A percentile compares a stretch with the other conserved stretches of the same genome.
These are phyloP conservation scores for Noturus placidus DNA, from an alignment of 2,113 vertebrate species.

Conservation along the genomic window DNA sequence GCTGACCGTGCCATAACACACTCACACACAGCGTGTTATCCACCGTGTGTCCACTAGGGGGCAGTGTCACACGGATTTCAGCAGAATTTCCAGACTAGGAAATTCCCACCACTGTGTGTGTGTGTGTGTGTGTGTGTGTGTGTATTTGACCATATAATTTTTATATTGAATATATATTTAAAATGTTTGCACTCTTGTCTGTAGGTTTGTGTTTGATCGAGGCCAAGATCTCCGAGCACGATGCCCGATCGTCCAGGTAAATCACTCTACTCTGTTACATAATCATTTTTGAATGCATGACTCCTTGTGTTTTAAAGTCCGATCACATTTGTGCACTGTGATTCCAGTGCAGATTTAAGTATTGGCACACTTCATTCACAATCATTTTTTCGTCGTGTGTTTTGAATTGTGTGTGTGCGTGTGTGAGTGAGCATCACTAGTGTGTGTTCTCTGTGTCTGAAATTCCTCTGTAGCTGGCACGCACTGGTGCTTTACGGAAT, in stretches of 20 bases:
- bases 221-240: conserved; percentile 89
- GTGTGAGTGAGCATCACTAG: neutral
- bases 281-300: neutral
- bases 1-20: neutral
- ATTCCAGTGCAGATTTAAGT: neutral
- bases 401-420: too few species aligned
- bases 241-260: conserved; percentile 83
- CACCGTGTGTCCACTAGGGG: neutral
- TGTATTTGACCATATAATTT: too few species aligned
- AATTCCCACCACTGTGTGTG: too few species aligned
- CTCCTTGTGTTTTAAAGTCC: neutral
- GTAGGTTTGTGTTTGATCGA: conserved; percentile 89
- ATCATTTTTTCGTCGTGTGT: too few species aligned
- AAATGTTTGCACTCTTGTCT: neutral
- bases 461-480: conserved; percentile 83
- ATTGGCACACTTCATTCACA: neutral
- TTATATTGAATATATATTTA: neutral
- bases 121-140: too few species aligned
- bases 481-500: conserved; percentile 78
- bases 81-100: too few species aligned
- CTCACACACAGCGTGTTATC: neutral
- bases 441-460: neutral
- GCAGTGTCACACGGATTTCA: neutral
- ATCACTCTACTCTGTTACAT: neutral
- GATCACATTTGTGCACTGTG: neutral